Conservation (phyloP, 2,888 invertebrate species). For the Drosophila demipolita region DNA sequence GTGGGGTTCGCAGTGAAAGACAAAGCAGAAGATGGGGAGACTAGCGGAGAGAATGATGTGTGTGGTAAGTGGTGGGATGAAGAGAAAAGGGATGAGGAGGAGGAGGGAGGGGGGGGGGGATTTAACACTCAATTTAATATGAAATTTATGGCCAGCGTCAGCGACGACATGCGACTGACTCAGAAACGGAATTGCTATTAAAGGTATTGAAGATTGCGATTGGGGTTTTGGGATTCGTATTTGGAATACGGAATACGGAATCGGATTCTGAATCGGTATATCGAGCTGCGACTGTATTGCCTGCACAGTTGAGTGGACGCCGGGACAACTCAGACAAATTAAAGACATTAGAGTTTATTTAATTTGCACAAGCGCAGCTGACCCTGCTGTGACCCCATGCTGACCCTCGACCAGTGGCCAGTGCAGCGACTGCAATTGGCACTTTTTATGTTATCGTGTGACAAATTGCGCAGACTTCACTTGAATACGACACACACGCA, state of each 20-base stretch:
- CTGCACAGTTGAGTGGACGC: slow-evolving; percentile 37
- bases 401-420: slow-evolving; percentile 33
- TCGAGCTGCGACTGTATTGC: slow-evolving; percentile 12
- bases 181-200: slow-evolving; percentile 19
- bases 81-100: neutral
- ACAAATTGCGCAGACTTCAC: slow-evolving; percentile 67
- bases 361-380: slow-evolving; percentile 73
- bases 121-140: slow-evolving; percentile 80
- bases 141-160: slow-evolving; percentile 76
- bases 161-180: slow-evolving; percentile 68
- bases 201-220: slow-evolving; percentile 26
- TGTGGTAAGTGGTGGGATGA: neutral
- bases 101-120: slow-evolving; percentile 14
- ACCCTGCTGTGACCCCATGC: slow-evolving; percentile 51
- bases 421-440: slow-evolving; percentile 71
- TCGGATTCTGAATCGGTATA: slow-evolving; percentile 12
- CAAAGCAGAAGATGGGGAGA: neutral
- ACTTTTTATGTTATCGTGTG: slow-evolving; percentile 74
- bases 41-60: slow-evolving; percentile 5
- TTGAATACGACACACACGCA: slow-evolving; percentile 22
- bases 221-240: slow-evolving; percentile 15
- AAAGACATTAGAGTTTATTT: slow-evolving; percentile 80
- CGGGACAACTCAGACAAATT: slow-evolving; percentile 73
- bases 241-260: slow-evolving; percentile 19
- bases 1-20: slow-evolving; percentile 15